phyloP scores from a whole-genome alignment of 1,140 invertebrate species.

The Anastrepha obliqua region DNA sequence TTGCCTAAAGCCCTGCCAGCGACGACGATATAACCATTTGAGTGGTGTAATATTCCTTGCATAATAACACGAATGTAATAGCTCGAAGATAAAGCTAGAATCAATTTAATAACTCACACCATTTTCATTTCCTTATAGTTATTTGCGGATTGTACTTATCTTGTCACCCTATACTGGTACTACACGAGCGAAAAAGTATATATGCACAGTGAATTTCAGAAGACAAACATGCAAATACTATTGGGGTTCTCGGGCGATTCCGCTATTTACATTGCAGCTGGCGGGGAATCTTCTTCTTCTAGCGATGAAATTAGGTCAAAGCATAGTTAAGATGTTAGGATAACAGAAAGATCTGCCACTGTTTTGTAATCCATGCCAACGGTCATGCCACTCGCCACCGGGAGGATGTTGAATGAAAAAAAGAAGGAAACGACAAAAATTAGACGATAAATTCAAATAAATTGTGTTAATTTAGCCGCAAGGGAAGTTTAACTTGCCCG shows the following conservation, averaged over 20 bases:
- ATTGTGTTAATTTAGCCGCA: conserved; percentile 51
- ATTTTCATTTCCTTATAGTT: too few relatives aligned
- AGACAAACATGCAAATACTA: conserved; percentile 34
- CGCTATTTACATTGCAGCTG: neutral
- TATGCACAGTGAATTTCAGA: neutral
- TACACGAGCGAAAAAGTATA: neutral
- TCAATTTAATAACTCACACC: too few relatives aligned
- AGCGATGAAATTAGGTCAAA: neutral
- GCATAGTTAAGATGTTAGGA: conserved; percentile 32
- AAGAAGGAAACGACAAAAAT: conserved; percentile 5
- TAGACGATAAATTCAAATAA: conserved; percentile 48
- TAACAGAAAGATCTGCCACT: neutral
- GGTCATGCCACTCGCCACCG: neutral
- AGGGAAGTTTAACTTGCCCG: conserved; percentile 30
- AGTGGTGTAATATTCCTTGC: too few relatives aligned
- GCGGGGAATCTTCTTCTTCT: conserved; percentile 7
- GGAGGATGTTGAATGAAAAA: neutral
- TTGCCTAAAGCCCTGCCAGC: too few relatives aligned
- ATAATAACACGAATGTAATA: too few relatives aligned
- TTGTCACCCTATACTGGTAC: neutral
- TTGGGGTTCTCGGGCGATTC: neutral
- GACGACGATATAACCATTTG: too few relatives aligned
- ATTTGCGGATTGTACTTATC: too few relatives aligned
- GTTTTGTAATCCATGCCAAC: conserved; percentile 24
- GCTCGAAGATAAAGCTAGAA: too few relatives aligned